A percentile compares a stretch with the other conserved stretches of the same genome.
phyloP scores from a whole-genome alignment of 2,888 invertebrate species.

The Thyatira batis region DNA sequence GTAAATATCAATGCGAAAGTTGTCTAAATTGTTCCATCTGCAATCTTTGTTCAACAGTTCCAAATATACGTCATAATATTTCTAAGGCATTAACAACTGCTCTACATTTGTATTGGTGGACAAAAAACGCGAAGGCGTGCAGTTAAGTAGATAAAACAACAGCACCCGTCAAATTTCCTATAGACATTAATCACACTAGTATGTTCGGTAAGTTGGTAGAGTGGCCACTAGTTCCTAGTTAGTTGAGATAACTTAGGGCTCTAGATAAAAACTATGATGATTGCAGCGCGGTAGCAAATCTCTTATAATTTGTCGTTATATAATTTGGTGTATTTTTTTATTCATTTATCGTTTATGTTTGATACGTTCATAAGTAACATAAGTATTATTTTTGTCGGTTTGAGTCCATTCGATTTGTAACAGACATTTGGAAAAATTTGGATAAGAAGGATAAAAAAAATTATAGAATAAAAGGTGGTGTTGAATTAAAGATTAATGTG shows the following conservation, averaged over 20 bases:
- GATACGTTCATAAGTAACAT: too few relatives aligned
- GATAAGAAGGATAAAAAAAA: too few relatives aligned
- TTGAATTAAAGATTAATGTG: too few relatives aligned
- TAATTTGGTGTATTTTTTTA: too few relatives aligned
- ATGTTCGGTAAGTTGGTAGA: constrained; percentile 65
- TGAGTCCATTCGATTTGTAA: too few relatives aligned
- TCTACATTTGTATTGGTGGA: constrained; percentile 62
- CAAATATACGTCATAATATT: constrained; percentile 45
- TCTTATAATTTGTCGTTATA: too few relatives aligned
- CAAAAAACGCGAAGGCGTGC: constrained; percentile 76
- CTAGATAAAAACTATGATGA: too few relatives aligned
- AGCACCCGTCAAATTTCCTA: constrained; percentile 80
- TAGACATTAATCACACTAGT: constrained; percentile 79
- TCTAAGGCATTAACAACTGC: constrained; percentile 73
- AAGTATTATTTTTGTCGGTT: too few relatives aligned
- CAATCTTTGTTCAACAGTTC: background rate
- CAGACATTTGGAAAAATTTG: too few relatives aligned
- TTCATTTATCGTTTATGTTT: too few relatives aligned
- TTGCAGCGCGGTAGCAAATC: too few relatives aligned
- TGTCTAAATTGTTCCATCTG: background rate
- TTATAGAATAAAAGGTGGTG: too few relatives aligned
- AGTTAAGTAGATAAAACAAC: constrained; percentile 81
- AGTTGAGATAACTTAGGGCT: constrained; percentile 8
- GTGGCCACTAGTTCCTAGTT: constrained; percentile 39
- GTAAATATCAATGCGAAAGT: background rate